These are phyloP conservation scores for Strix uralensis DNA, from an alignment of 2,113 vertebrate genomes.

Conservation along the genomic window DNA sequence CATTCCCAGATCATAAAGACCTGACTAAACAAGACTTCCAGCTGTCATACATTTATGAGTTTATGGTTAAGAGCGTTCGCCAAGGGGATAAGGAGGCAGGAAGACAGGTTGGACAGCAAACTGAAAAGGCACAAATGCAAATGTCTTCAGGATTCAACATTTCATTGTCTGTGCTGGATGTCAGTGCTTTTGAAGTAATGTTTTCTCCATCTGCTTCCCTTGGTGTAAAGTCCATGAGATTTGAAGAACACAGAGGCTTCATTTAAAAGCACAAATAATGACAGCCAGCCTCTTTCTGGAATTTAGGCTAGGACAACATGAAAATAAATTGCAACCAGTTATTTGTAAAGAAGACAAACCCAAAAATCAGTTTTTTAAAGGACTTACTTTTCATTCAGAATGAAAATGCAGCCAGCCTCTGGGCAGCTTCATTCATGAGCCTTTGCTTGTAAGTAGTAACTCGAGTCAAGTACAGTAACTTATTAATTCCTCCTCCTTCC, in stretches of 20 bases:
- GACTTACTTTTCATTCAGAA: neutral
- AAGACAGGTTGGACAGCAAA: neutral
- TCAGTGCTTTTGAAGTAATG: neutral
- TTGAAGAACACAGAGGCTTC: neutral
- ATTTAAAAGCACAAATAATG: neutral
- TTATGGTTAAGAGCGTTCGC: neutral
- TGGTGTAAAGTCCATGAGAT: neutral
- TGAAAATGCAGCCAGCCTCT: neutral
- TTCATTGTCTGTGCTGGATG: neutral
- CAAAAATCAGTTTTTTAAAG: neutral
- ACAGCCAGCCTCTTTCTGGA: neutral
- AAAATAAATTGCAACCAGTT: neutral
- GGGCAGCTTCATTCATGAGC: neutral
- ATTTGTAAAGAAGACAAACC: neutral
- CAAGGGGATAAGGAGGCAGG: neutral
- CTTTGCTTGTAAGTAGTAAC: neutral
- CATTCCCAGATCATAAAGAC: neutral
- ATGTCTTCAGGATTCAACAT: neutral
- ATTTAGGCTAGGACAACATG: neutral
- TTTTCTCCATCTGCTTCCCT: neutral
- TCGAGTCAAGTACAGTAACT: neutral
- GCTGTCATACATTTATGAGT: neutral
- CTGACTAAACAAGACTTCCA: neutral
- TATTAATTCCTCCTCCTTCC: neutral
- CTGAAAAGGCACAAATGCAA: neutral